Evolutionary conservation across 2,113 vertebrate genomes (phyloP).

Genomic region (Myrmecobius fasciatus): DNA sequence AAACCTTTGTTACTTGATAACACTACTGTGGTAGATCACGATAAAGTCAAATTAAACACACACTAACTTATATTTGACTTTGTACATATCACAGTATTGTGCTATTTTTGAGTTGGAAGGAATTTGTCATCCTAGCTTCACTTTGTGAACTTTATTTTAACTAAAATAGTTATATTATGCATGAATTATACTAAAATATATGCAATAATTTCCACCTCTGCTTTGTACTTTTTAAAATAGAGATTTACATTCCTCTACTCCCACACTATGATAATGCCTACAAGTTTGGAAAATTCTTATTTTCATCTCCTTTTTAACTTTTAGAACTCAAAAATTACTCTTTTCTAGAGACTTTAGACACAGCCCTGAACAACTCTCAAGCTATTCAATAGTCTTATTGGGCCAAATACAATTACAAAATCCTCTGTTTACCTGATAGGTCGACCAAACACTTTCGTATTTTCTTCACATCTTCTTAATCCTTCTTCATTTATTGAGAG

Average conservation of each 20-base stretch:
- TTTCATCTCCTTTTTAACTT: neutral
- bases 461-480: slow-evolving; percentile 94
- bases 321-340: neutral
- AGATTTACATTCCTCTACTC: neutral
- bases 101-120: neutral
- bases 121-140: neutral
- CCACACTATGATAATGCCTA: neutral
- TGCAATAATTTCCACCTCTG: neutral
- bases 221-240: neutral
- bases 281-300: neutral
- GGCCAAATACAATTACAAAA: neutral
- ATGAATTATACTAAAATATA: neutral
- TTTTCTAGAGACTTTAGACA: neutral
- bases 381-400: neutral
- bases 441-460: slow-evolving; percentile 93
- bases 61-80: neutral
- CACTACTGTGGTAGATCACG: neutral
- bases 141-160: neutral
- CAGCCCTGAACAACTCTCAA: neutral
- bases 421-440: slow-evolving; percentile 90
- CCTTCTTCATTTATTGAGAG: slow-evolving; percentile 98
- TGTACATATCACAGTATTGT: neutral
- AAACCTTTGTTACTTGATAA: neutral
- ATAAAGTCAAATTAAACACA: neutral
- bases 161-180: neutral